phyloP scores from a whole-genome alignment of 2,888 invertebrate genomes.

The Caenorhabditis wallacei region DNA sequence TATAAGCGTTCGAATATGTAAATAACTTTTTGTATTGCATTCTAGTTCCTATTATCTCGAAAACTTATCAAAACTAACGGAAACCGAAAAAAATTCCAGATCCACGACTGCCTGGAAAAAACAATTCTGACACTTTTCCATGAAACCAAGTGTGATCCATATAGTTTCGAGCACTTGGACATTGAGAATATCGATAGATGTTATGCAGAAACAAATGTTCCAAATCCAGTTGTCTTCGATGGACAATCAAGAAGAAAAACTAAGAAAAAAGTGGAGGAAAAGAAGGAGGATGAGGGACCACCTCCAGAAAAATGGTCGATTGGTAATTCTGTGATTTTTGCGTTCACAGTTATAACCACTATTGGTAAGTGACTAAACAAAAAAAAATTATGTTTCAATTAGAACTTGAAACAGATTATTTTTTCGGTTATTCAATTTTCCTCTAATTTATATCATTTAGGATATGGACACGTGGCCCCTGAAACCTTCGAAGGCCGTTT shows the following conservation, averaged over 20 bases:
- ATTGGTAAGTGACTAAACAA: constrained; percentile 77
- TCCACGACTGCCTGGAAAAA: constrained; percentile 64
- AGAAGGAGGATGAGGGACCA: constrained; percentile 49
- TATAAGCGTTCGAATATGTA: too few species aligned
- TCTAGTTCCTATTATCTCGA: background rate
- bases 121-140: constrained; percentile 54
- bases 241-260: constrained; percentile 12
- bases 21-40: too few species aligned
- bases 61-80: background rate
- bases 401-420: background rate
- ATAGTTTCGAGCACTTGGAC: constrained; percentile 62
- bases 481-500: constrained; percentile 77
- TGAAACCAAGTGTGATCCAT: constrained; percentile 60
- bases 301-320: constrained; percentile 77
- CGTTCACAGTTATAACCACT: constrained; percentile 82
- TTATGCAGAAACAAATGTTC: constrained; percentile 65
- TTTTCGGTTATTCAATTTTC: background rate
- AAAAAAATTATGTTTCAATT: too few species aligned
- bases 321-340: constrained; percentile 79
- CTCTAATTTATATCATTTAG: constrained; percentile 32
- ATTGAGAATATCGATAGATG: constrained; percentile 69
- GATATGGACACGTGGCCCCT: constrained; percentile 82
- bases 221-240: background rate
- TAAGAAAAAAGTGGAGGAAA: constrained; percentile 49
- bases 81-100: constrained; percentile 11